phyloP scores from a whole-genome alignment of 2,888 invertebrate genomes.

The Mythimna pallens region DNA sequence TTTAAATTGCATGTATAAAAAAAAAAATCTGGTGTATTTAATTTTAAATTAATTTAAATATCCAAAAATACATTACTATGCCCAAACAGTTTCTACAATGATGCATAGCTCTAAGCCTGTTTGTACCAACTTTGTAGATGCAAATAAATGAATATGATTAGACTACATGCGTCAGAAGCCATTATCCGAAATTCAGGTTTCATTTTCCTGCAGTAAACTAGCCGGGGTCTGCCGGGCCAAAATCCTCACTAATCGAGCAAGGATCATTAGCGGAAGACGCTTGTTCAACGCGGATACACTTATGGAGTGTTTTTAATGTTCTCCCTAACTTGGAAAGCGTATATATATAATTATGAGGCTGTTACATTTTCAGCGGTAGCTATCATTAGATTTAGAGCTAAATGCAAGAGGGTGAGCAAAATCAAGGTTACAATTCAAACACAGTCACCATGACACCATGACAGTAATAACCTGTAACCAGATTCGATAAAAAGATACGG shows the following conservation, averaged over 20 bases:
- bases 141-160: neutral
- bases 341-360: slow-evolving; percentile 37
- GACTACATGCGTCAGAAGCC: slow-evolving; percentile 2
- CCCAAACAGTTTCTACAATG: no score
- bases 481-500: neutral
- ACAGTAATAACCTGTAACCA: neutral
- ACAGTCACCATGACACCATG: neutral
- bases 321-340: slow-evolving; percentile 47
- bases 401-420: neutral
- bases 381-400: slow-evolving; percentile 1
- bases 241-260: slow-evolving; percentile 74
- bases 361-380: slow-evolving; percentile 23
- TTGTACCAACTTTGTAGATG: no score
- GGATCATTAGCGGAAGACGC: slow-evolving; percentile 76
- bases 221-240: slow-evolving; percentile 42
- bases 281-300: slow-evolving; percentile 74
- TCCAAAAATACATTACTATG: no score
- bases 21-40: no score
- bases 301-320: slow-evolving; percentile 73
- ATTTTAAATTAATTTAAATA: no score
- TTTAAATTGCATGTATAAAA: no score
- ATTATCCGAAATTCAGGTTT: slow-evolving; percentile 24
- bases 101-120: no score
- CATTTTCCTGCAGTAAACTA: slow-evolving; percentile 49
- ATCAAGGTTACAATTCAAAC: neutral